These are phyloP conservation scores for Bagarius yarrelli DNA, from an alignment of 2,113 vertebrate genomes.

Conservation along the genomic window DNA sequence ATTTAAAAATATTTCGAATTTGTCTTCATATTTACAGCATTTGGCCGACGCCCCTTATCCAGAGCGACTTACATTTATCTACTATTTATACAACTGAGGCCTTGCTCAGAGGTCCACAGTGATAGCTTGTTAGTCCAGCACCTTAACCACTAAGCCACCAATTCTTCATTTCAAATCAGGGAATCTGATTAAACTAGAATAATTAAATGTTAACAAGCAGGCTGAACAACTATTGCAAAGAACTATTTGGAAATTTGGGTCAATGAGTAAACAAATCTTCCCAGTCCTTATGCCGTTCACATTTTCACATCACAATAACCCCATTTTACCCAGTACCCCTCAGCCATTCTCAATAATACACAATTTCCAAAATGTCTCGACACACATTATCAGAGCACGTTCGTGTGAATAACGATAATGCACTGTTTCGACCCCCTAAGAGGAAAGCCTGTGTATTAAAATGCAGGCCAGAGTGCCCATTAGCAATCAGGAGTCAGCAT, in stretches of 20 bases:
- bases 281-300: neutral
- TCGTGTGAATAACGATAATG: neutral
- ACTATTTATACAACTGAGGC: no score
- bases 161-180: neutral
- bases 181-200: neutral
- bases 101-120: no score
- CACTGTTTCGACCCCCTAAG: neutral
- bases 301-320: neutral
- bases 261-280: neutral
- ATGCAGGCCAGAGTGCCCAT: slow-evolving; percentile 31
- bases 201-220: neutral
- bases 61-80: no score
- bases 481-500: slow-evolving; percentile 19
- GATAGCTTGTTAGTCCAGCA: no score
- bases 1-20: neutral
- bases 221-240: neutral
- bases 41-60: no score
- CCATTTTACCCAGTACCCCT: neutral
- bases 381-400: neutral
- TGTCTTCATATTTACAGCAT: no score
- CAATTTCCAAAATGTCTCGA: neutral
- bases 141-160: no score
- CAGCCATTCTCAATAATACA: neutral
- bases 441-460: neutral
- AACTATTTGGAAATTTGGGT: neutral